Percentiles rank a stretch among this genome's conserved stretches.
These are phyloP conservation scores for Axea sp. DNA, from an alignment of 2,888 invertebrate species.

Conservation along the genomic window DNA sequence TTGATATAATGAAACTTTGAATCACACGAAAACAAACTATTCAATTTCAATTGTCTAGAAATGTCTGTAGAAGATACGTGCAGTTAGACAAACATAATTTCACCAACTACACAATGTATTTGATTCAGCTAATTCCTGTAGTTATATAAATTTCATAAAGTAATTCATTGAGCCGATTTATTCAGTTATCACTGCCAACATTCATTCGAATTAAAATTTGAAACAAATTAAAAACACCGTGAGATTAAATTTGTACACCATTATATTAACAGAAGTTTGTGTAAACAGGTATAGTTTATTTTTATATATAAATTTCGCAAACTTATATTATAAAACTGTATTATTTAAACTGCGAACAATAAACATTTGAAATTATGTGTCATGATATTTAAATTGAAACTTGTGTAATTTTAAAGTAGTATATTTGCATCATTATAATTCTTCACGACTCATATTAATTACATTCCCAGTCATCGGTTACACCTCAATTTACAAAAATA, in stretches of 20 bases:
- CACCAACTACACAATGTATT: slow-evolving; percentile 7
- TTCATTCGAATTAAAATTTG: slow-evolving; percentile 15
- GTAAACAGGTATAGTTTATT: no score
- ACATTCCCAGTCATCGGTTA: no score
- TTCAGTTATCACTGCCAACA: slow-evolving; percentile 30
- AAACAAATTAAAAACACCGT: not conserved
- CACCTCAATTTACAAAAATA: no score
- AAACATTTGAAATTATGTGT: no score
- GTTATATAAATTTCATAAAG: slow-evolving; percentile 26
- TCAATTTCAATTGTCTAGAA: slow-evolving; percentile 17
- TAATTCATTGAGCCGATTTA: slow-evolving; percentile 27
- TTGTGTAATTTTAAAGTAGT: no score
- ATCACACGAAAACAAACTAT: not conserved
- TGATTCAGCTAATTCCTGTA: slow-evolving; percentile 23
- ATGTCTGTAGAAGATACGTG: slow-evolving; percentile 11
- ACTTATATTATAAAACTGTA: no score
- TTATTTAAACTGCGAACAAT: no score
- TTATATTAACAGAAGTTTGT: not conserved
- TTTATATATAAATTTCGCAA: no score
- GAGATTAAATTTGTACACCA: not conserved
- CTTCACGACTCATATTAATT: no score
- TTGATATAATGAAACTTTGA: not conserved
- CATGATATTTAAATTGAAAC: no score
- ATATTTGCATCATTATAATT: not conserved
- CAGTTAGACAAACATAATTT: slow-evolving; percentile 32